These are phyloP conservation scores for Acholoe squamosa DNA, from an alignment of 2,888 invertebrate genomes.

Conservation along the genomic window DNA sequence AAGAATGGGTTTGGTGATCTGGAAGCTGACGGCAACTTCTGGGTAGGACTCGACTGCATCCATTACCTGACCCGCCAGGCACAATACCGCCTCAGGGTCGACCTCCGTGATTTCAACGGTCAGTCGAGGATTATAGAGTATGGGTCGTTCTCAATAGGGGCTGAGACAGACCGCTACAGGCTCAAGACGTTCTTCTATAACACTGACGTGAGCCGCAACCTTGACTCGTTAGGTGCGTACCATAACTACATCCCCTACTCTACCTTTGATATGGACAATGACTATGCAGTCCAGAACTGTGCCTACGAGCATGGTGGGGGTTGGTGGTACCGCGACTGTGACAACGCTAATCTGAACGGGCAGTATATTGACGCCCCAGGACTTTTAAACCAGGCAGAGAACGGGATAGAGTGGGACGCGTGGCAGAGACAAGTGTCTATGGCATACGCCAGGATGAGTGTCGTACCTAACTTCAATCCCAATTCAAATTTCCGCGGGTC, in stretches of 20 bases:
- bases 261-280: slow-evolving; percentile 59
- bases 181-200: slow-evolving; percentile 34
- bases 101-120: slow-evolving; percentile 56
- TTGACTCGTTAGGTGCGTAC: slow-evolving; percentile 40
- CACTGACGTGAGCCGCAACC: not conserved
- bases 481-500: not conserved
- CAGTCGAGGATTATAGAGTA: slow-evolving; percentile 3
- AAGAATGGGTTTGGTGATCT: slow-evolving; percentile 58
- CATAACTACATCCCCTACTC: slow-evolving; percentile 51
- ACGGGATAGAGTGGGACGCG: slow-evolving; percentile 64
- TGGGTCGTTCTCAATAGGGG: slow-evolving; percentile 49
- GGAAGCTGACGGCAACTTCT: slow-evolving; percentile 24
- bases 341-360: slow-evolving; percentile 63
- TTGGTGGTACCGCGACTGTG: slow-evolving; percentile 64
- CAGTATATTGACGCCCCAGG: not conserved
- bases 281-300: slow-evolving; percentile 50
- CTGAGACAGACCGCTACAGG: slow-evolving; percentile 58
- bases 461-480: not conserved
- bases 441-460: slow-evolving; percentile 24
- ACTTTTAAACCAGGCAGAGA: slow-evolving; percentile 6
- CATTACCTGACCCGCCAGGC: slow-evolving; percentile 50
- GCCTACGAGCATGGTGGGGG: slow-evolving; percentile 59
- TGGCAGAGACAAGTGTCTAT: slow-evolving; percentile 57
- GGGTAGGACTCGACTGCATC: slow-evolving; percentile 61
- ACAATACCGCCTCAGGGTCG: slow-evolving; percentile 53